Percentiles rank a stretch among this genome's conserved stretches.
phyloP scores from a whole-genome alignment of 2,113 vertebrate genomes.

The Cettia cetti region DNA sequence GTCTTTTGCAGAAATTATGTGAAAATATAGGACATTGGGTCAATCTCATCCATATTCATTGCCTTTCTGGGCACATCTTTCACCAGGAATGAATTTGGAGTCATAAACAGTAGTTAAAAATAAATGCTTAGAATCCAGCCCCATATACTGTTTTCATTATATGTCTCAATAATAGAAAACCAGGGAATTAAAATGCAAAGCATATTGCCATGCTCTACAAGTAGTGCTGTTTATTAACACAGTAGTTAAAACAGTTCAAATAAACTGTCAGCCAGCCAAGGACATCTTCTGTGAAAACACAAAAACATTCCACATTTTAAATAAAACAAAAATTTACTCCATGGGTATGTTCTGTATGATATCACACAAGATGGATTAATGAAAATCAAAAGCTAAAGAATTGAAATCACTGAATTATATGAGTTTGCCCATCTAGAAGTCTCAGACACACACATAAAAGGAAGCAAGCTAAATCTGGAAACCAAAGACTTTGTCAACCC shows the following conservation, averaged over 20 bases:
- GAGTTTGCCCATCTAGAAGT: neutral
- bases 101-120: conserved; percentile 57
- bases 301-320: neutral
- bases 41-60: conserved; percentile 27
- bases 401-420: neutral
- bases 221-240: conserved; percentile 31
- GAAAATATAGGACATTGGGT: conserved; percentile 27
- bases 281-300: neutral
- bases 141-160: conserved; percentile 35
- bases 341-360: neutral
- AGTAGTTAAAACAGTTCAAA: conserved; percentile 9
- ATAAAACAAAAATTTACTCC: neutral
- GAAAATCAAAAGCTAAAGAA: neutral
- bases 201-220: conserved; percentile 24
- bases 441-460: neutral
- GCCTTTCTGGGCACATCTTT: neutral
- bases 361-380: neutral
- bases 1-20: conserved; percentile 24
- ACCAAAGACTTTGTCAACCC: neutral
- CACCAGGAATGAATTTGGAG: conserved; percentile 43
- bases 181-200: conserved; percentile 32
- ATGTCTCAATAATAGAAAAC: conserved; percentile 8
- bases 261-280: conserved; percentile 2
- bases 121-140: conserved; percentile 12
- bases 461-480: neutral